phyloP scores from a whole-genome alignment of 1,140 invertebrate genomes.

The Hestina assimilis region DNA sequence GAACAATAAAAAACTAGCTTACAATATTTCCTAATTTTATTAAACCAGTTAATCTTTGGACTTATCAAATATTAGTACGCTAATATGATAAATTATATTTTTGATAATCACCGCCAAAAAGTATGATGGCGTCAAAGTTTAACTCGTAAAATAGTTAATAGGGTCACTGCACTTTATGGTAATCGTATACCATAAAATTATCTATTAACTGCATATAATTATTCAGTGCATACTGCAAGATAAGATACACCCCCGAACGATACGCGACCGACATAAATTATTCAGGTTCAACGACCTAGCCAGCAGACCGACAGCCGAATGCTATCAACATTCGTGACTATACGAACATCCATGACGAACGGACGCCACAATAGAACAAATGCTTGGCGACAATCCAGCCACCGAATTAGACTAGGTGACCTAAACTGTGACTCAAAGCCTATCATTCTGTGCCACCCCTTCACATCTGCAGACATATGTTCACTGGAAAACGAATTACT shows the following conservation, averaged over 20 bases:
- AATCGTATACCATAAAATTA: neutral
- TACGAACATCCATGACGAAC: conserved; percentile 50
- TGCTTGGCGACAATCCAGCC: conserved; percentile 69
- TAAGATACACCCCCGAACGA: conserved; percentile 32
- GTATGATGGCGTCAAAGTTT: too few species aligned
- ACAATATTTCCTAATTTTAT: too few species aligned
- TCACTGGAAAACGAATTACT: neutral
- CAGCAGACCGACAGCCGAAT: conserved; percentile 32
- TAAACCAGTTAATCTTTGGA: too few species aligned
- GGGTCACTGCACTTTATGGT: too few species aligned
- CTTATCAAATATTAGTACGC: too few species aligned
- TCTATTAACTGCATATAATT: conserved; percentile 14
- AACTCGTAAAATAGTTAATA: neutral
- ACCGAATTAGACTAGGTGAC: conserved; percentile 66
- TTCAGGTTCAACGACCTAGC: conserved; percentile 36
- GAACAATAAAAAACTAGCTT: too few species aligned
- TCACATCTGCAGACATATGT: neutral
- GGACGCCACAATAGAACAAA: conserved; percentile 68
- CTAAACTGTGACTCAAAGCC: conserved; percentile 33
- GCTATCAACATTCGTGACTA: conserved; percentile 40
- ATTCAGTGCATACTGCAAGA: conserved; percentile 25
- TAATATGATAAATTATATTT: too few species aligned
- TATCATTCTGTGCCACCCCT: conserved; percentile 18
- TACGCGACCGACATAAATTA: conserved; percentile 33
- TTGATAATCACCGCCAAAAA: too few species aligned